phyloP scores from a whole-genome alignment of 2,797 vertebrate genomes.

The Gadopsis marmoratus region DNA sequence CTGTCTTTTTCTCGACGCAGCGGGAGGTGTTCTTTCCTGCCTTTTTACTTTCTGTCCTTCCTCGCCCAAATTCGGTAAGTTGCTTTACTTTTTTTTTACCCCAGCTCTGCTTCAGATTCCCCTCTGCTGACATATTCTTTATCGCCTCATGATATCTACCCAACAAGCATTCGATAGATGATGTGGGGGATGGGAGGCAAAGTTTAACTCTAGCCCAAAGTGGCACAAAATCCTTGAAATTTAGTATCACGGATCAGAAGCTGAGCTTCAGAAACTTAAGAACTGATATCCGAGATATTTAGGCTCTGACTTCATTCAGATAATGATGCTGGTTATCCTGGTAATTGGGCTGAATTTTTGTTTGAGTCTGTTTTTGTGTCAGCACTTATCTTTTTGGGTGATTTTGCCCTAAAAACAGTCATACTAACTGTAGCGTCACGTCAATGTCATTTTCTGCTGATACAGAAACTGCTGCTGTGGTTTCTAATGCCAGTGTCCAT shows the following conservation, averaged over 20 bases:
- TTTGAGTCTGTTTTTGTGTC: background rate
- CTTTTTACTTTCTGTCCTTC: slow-evolving; percentile 70
- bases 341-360: background rate
- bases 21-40: slow-evolving; percentile 83
- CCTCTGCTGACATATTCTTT: slow-evolving; percentile 70
- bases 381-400: background rate
- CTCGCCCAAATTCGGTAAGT: slow-evolving; percentile 71
- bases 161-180: slow-evolving; percentile 53
- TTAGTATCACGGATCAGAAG: slow-evolving; percentile 30
- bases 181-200: slow-evolving; percentile 44
- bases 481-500: background rate
- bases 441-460: background rate
- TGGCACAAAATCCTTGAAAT: slow-evolving; percentile 38
- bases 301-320: slow-evolving; percentile 11
- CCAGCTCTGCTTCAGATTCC: slow-evolving; percentile 56
- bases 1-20: slow-evolving; percentile 90
- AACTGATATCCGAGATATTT: slow-evolving; percentile 9
- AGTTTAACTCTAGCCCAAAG: slow-evolving; percentile 54
- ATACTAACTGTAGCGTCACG: background rate
- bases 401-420: background rate
- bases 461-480: background rate
- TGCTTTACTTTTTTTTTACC: slow-evolving; percentile 61
- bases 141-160: slow-evolving; percentile 56
- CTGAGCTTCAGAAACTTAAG: slow-evolving; percentile 39
- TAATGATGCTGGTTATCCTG: background rate